Percentiles rank a stretch among this genome's conserved stretches.
Conservation (phyloP, 2,797 vertebrate species). For the Geotrypetes seraphini region DNA sequence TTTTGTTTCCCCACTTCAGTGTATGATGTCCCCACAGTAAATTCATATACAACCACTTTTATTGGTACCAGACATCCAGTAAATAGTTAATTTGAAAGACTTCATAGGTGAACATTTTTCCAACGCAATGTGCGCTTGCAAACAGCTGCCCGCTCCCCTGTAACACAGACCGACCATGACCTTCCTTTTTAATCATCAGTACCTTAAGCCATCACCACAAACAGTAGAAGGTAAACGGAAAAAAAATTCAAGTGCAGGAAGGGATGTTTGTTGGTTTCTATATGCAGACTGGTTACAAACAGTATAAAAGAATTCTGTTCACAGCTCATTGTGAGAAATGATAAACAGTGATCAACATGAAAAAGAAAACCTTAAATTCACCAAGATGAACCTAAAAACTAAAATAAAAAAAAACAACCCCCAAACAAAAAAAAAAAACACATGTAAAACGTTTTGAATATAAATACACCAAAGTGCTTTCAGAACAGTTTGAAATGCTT, state of each 20-base stretch:
- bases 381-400: slow-evolving; percentile 42
- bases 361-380: slow-evolving; percentile 42
- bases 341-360: slow-evolving; percentile 58
- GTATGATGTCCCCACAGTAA: slow-evolving; percentile 72
- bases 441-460: slow-evolving; percentile 34
- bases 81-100: slow-evolving; percentile 70
- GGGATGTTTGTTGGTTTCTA: slow-evolving; percentile 44
- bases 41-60: slow-evolving; percentile 84
- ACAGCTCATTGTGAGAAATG: slow-evolving; percentile 49
- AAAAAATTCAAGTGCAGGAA: slow-evolving; percentile 57
- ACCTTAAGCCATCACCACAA: slow-evolving; percentile 67
- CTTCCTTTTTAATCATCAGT: slow-evolving; percentile 53
- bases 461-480: slow-evolving; percentile 36
- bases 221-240: slow-evolving; percentile 59
- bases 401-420: slow-evolving; percentile 41
- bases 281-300: slow-evolving; percentile 55
- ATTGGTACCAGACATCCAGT: slow-evolving; percentile 73
- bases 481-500: slow-evolving; percentile 11
- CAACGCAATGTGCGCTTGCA: slow-evolving; percentile 58
- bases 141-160: slow-evolving; percentile 67
- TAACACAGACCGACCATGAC: slow-evolving; percentile 73
- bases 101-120: slow-evolving; percentile 53
- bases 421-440: slow-evolving; percentile 30
- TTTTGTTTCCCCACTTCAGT: slow-evolving; percentile 59
- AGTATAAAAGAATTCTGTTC: slow-evolving; percentile 70